A percentile compares a stretch with the other conserved stretches of the same genome.
phyloP scores from a whole-genome alignment of 2,888 invertebrate species.

The Agrochola litura region DNA sequence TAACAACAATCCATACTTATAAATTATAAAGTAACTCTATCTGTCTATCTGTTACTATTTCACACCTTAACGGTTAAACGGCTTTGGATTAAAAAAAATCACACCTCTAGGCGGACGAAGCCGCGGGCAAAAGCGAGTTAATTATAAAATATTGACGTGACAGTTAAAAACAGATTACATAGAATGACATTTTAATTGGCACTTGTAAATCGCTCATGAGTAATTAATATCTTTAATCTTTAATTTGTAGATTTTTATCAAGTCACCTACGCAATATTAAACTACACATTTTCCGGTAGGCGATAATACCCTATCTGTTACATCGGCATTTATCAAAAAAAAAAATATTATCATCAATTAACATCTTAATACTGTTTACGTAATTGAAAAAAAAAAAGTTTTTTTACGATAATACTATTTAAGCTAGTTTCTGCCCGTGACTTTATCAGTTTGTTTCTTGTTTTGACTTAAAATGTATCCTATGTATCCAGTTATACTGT shows the following conservation, averaged over 20 bases:
- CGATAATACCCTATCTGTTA: slow-evolving; percentile 17
- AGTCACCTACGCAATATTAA: neutral
- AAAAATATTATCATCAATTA: neutral
- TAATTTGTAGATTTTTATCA: neutral
- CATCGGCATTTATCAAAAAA: slow-evolving; percentile 5
- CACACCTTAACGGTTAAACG: neutral
- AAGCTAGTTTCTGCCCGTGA: neutral
- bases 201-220: neutral
- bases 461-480: neutral
- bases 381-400: neutral
- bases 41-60: neutral
- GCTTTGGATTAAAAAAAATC: neutral
- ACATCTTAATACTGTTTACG: slow-evolving; percentile 5
- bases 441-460: no score
- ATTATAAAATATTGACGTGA: neutral
- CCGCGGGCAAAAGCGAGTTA: neutral
- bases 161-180: neutral
- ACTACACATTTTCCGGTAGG: slow-evolving; percentile 7
- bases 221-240: slow-evolving; percentile 1
- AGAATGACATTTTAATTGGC: neutral
- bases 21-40: neutral
- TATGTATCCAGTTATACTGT: neutral
- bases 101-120: neutral
- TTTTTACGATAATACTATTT: neutral
- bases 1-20: neutral